Base-by-base conservation (phyloP, 2,113 vertebrate genomes). In the Anseranas semipalmata region DNA sequence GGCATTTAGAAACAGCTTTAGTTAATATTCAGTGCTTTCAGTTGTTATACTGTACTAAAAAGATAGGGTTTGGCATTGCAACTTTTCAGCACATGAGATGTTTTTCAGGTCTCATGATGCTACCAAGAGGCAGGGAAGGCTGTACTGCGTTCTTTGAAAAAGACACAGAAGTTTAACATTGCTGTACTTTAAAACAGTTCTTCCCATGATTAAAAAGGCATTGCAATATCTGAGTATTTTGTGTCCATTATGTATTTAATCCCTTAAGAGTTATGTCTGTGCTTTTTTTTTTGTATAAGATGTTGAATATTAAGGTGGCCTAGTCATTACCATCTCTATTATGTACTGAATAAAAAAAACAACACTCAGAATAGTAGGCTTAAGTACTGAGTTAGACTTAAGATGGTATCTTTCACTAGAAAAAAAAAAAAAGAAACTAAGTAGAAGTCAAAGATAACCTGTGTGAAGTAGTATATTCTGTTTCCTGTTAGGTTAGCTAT, bases 381-480 rank as follows among this genome's bases (percentile, higher is more conserved):
- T 4, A 65, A 72, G 4, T 15, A 78, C 13, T 3, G 7, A 45
- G 20, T 52, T 65, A 70, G 15, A 53, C 9, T 56, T 48, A 20
- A 4, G 19, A 35, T 24, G 0, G 7, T 14, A 14, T 10, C 32
- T 70, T 76, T 11, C 10, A 10, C 10, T 28, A 24, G 3, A 8
- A 50, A 59, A 79, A 22, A 39, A 67, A 28, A 63, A 59, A 48
- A 43, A 52, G 14, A 52, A 27, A 52, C 41, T 5, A 2, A 2
- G 39, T 39, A 71, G 4, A 58, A 65, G 28, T 37, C 32, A 21
- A 76, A 85, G 27, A 58, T 12, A 20, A 65, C 18, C 11, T 18
- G n/a, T 0, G 2, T 5, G 2, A 75, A 75, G 6, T 21, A 46
- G 24, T 9, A 8, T 12, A 60, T 22, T 24, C 50, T 1, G 13